phyloP scores from a whole-genome alignment of 2,888 invertebrate genomes.

The Mythimna loreyi region DNA sequence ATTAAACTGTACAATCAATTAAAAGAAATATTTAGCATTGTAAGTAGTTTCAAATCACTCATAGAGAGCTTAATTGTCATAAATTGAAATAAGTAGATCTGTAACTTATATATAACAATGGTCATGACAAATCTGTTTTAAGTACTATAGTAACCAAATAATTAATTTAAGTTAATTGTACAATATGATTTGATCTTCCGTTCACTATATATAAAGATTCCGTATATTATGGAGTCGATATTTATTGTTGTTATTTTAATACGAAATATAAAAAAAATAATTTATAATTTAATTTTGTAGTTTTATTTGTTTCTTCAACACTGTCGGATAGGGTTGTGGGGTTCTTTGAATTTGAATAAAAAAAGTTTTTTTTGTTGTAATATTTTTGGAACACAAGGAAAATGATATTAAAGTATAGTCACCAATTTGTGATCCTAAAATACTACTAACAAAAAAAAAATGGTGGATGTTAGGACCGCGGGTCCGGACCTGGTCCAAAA shows the following conservation, averaged over 20 bases:
- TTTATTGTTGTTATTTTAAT: constrained; percentile 85
- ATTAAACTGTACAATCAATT: constrained; percentile 25
- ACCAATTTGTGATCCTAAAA: no score
- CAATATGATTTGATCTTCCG: constrained; percentile 56
- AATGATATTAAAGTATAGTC: no score
- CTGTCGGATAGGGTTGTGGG: no score
- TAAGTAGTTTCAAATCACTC: constrained; percentile 34
- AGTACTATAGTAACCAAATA: constrained; percentile 78
- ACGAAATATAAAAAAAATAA: constrained; percentile 61
- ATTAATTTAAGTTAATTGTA: constrained; percentile 75
- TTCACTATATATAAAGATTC: constrained; percentile 68
- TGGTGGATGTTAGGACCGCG: no score
- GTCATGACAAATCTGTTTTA: constrained; percentile 84
- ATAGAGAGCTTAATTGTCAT: constrained; percentile 27
- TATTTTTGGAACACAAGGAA: no score
- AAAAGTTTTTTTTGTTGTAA: no score
- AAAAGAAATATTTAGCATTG: constrained; percentile 2
- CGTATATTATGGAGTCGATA: constrained; percentile 87
- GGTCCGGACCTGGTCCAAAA: no score
- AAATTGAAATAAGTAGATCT: constrained; percentile 67
- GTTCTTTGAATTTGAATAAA: no score
- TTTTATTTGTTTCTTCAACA: constrained; percentile 43
- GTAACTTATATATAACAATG: constrained; percentile 68
- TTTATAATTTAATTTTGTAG: constrained; percentile 43
- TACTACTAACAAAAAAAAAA: no score